Base-by-base conservation (phyloP, 2,797 vertebrate species). In the Synaphobranchus kaupii region DNA sequence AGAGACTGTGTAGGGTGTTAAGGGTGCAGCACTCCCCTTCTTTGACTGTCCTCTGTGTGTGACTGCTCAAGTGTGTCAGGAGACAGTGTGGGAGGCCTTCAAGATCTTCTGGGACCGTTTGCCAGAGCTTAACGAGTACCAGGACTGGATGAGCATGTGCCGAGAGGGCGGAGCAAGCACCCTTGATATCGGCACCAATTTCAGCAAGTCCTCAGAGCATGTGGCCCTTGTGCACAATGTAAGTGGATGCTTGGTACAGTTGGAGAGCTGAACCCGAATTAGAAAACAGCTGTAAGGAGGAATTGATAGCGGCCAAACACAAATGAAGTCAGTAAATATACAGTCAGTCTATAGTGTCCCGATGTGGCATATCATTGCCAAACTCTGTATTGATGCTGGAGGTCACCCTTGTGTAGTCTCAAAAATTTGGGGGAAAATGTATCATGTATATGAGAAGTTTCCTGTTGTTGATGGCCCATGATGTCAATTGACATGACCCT, bases 21-120 rank as follows among this genome's bases (percentile, higher is more conserved):
- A 47, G 39, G 39, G 7, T 44, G 20, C 20, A 25, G 20, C 73
- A 78, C 73, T 44, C 9, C 78, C 47, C 22, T 47, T 50, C 47
- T 78, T 78, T 73, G 54, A 63, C 54, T 81, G 25, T 47, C 22
- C 25, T 52, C 44, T 84, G 47, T 76, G 81, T 87, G 34, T 78
- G 12, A 84, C 81, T 86, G 44, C 90, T 85, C 84, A 87, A 99
- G 98, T 99, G 87, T 99, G 98, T 92, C 98, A 99, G 94, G 98
- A 99, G 94, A 97, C 97, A 0, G 94, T 99, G 44, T 99, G 98
- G 98, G 98, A 99, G 91, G 97, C 98, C 76, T 99, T 98, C 89
- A 98, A 97, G 93, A 97, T 97, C 31, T 99, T 99, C 94, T 99
- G 97, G 98, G 97, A 98, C 90, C 96, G 97, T 50, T 94, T 99